Conservation (phyloP, 2,888 invertebrate genomes). For the Spodoptera picta region DNA sequence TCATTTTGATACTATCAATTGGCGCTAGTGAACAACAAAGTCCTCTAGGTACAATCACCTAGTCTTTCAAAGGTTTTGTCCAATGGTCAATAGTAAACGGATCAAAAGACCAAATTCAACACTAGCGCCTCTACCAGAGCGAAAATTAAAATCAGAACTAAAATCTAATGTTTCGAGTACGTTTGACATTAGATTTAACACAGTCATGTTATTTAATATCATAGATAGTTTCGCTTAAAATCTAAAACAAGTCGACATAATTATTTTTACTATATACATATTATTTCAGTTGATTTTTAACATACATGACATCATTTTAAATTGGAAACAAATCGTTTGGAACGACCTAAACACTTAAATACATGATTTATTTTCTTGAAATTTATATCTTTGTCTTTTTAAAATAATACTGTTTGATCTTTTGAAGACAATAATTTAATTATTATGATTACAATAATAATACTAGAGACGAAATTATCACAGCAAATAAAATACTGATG, state of each 20-base stretch:
- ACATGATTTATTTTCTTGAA: conserved; percentile 7
- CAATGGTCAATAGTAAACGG: too few species aligned
- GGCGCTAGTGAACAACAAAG: too few species aligned
- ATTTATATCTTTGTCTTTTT: background rate
- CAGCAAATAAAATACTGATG: conserved; percentile 51
- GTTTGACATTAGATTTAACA: conserved; percentile 44
- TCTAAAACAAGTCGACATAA: conserved; percentile 43
- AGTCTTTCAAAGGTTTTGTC: too few species aligned
- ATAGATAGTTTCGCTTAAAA: conserved; percentile 44
- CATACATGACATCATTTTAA: conserved; percentile 40
- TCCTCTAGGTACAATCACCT: too few species aligned
- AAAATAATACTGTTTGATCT: conserved; percentile 40
- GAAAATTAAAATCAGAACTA: background rate
- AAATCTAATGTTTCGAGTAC: conserved; percentile 40
- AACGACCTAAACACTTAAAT: conserved; percentile 47
- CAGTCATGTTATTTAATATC: conserved; percentile 44
- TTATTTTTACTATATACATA: conserved; percentile 41
- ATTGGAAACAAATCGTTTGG: conserved; percentile 45
- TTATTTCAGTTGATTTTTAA: conserved; percentile 28
- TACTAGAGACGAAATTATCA: conserved; percentile 51
- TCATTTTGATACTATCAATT: too few species aligned
- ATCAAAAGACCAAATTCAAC: too few species aligned
- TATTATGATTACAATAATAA: conserved; percentile 30
- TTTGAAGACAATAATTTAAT: conserved; percentile 32
- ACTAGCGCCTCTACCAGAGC: too few species aligned